These are phyloP conservation scores for Gobiocypris rarus DNA, from an alignment of 2,113 vertebrate genomes.

Conservation along the genomic window DNA sequence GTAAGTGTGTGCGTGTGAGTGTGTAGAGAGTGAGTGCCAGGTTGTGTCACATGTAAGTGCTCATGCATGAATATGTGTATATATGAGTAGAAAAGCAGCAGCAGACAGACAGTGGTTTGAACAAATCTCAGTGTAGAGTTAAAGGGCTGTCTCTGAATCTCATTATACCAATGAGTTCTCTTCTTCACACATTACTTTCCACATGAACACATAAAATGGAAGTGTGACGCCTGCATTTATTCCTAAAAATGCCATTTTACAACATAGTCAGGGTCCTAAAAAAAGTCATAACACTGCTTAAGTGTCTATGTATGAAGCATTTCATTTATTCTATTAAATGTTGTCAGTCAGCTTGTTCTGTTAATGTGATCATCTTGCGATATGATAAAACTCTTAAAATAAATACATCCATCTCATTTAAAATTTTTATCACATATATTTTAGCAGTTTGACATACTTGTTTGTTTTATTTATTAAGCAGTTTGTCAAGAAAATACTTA, in stretches of 20 bases:
- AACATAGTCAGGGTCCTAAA: neutral
- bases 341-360: neutral
- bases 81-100: constrained; percentile 51
- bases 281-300: neutral
- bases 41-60: constrained; percentile 65
- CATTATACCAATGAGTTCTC: constrained; percentile 8
- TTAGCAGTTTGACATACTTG: no score
- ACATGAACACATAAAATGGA: constrained; percentile 2
- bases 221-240: neutral
- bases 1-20: constrained; percentile 61
- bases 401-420: no score
- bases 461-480: no score
- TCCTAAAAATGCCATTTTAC: constrained; percentile 13
- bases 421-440: no score
- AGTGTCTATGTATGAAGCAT: neutral
- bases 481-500: no score
- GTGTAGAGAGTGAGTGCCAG: constrained; percentile 42
- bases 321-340: neutral
- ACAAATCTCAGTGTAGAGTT: constrained; percentile 27
- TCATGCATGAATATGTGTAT: constrained; percentile 67
- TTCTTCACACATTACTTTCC: constrained; percentile 11
- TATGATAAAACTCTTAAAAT: neutral
- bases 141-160: constrained; percentile 2
- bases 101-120: constrained; percentile 46
- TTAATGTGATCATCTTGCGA: neutral